Base-by-base conservation (phyloP, 2,113 vertebrate genomes). In the Amazona guildingii region DNA sequence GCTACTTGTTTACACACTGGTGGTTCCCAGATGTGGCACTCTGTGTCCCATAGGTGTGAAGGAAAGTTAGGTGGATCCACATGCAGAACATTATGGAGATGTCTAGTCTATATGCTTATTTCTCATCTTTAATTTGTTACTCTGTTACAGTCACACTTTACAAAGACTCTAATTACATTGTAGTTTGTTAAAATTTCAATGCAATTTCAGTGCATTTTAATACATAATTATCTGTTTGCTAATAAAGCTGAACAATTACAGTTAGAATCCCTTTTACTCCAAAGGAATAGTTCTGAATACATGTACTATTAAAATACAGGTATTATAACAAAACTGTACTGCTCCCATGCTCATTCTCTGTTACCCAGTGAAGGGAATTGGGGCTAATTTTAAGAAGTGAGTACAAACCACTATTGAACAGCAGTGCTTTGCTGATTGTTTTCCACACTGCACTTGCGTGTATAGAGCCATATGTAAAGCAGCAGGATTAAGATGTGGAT, bases 211-310 rank as follows among this genome's bases (percentile, higher is more conserved):
- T 62, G 57, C 29, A 37, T 93, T 96, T 86, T 77, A 74, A 86
- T 86, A 61, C 29, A 12, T 86, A 90, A 95, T 90, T 70, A 86
- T 75, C 76, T 78, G 29, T 88, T 92, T 49, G 23, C 88, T 93
- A 85, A 62, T 95, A 94, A 92, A 95, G 80, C 61, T 31, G 62
- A 94, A 83, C 27, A 66, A 69, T 78, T 96, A 41, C 0, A 1
- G 63, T 83, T 78, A 39, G 79, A 84, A 83, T 39, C 49, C 39
- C 33, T 90, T 92, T 75, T 78, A 68, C 70, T 70, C 80, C 86
- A 37, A 86, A 81, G 83, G 51, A 93, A 31, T 84, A 64, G 78
- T 69, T 84, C 64, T 67, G 66, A 90, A 86, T 80, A 75, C 1
- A 1, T 2, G 29, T n/a, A n/a, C 61, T 43, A 39, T 52, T 87